phyloP scores from a whole-genome alignment of 1,140 invertebrate species.

The Rhopalosiphum maidis region DNA sequence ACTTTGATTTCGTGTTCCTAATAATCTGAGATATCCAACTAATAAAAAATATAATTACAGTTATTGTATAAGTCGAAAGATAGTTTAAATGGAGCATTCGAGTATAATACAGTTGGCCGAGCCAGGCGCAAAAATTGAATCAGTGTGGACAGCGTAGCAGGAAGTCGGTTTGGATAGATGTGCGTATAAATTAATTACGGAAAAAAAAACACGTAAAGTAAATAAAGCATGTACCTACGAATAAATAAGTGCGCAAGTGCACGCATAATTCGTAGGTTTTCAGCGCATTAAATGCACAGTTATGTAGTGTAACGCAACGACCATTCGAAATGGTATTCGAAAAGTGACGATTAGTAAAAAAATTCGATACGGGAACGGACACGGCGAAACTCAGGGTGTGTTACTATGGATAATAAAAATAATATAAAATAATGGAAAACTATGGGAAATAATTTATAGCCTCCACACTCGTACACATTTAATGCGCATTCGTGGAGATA shows the following conservation, averaged over 20 bases:
- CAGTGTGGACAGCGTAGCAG: neutral
- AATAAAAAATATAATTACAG: no score
- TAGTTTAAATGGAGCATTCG: no score
- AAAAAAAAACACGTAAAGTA: no score
- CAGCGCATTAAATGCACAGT: neutral
- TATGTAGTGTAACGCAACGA: neutral
- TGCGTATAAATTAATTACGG: no score
- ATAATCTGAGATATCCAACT: no score
- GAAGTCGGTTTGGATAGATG: neutral
- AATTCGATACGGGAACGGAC: neutral
- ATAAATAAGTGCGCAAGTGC: no score
- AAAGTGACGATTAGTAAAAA: neutral
- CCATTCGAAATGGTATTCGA: neutral
- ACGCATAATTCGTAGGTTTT: neutral
- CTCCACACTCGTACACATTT: neutral
- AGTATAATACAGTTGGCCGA: no score
- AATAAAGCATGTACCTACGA: no score
- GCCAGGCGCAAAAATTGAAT: no score
- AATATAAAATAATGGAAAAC: constrained; percentile 21
- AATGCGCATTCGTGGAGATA: neutral
- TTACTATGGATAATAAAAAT: neutral
- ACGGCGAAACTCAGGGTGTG: neutral
- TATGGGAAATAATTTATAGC: constrained; percentile 1
- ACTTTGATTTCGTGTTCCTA: no score
- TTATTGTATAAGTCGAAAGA: no score